A percentile compares a stretch with the other conserved stretches of the same genome.
phyloP scores from a whole-genome alignment of 2,113 vertebrate species.

The Sporophila hypoxantha region DNA sequence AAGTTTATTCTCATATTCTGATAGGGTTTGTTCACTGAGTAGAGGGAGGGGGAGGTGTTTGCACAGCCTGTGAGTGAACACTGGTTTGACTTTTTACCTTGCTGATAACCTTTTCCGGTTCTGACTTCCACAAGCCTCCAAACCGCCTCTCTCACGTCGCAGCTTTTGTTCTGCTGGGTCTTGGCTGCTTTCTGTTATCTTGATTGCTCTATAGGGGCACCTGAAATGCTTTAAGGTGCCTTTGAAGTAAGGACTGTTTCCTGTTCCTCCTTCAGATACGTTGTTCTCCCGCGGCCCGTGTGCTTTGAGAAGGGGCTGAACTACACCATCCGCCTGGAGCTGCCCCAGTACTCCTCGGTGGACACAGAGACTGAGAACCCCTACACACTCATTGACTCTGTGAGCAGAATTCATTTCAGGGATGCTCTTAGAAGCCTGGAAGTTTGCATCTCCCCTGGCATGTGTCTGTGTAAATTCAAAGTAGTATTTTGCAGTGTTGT shows the following conservation, averaged over 20 bases:
- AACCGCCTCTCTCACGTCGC: not conserved
- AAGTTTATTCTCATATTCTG: not conserved
- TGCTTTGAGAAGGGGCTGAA: slow-evolving; percentile 91
- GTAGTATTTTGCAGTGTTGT: not conserved
- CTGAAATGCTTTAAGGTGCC: not conserved
- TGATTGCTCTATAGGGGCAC: not conserved
- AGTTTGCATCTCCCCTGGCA: not conserved
- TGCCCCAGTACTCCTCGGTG: slow-evolving; percentile 80
- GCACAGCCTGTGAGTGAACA: not conserved
- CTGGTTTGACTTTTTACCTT: not conserved
- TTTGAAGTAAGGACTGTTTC: slow-evolving; percentile 13
- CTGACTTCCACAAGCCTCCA: not conserved
- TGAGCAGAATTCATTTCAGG: slow-evolving; percentile 60
- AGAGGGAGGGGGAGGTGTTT: not conserved
- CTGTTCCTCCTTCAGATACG: slow-evolving; percentile 70
- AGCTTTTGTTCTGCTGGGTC: not conserved
- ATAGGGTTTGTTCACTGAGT: not conserved
- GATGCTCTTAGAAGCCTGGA: not conserved
- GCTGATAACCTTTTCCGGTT: not conserved
- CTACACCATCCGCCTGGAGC: slow-evolving; percentile 88
- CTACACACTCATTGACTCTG: slow-evolving; percentile 92
- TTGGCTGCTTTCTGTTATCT: not conserved
- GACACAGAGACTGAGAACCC: slow-evolving; percentile 81
- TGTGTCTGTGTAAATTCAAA: not conserved
- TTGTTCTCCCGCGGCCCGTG: slow-evolving; percentile 82